These are phyloP conservation scores for Microcebus murinus DNA, from an alignment of 2,113 vertebrate genomes.

Conservation along the genomic window DNA sequence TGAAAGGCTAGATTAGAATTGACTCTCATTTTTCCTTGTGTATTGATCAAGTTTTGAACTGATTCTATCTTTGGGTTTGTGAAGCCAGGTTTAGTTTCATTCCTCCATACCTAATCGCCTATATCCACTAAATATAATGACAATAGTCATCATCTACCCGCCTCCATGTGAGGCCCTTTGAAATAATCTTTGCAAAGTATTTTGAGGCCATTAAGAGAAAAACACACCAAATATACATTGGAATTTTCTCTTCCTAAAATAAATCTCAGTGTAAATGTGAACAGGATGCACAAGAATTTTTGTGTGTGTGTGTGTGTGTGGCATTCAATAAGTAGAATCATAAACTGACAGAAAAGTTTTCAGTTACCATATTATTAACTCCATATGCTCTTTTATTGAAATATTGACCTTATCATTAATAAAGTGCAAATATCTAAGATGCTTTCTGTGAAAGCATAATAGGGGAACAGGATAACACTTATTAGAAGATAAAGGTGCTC, in stretches of 20 bases:
- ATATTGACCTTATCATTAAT: background rate
- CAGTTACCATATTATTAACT: constrained; percentile 16
- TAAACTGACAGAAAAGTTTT: background rate
- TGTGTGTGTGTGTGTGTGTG: too few relatives aligned
- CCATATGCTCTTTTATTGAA: background rate
- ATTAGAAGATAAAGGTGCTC: background rate
- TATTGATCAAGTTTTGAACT: background rate
- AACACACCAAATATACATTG: background rate
- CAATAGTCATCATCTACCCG: background rate
- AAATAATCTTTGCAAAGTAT: background rate
- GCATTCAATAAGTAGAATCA: background rate
- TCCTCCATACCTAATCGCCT: background rate
- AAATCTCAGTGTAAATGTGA: constrained; percentile 8
- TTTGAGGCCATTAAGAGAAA: background rate
- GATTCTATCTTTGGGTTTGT: background rate
- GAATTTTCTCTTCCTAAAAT: background rate
- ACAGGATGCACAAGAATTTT: background rate
- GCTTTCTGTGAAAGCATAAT: background rate
- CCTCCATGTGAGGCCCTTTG: background rate
- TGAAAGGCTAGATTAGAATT: background rate
- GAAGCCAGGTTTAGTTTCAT: background rate
- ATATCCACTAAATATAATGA: background rate
- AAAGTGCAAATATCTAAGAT: background rate
- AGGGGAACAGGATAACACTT: background rate
- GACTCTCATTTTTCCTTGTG: background rate